Percentiles rank a stretch among this genome's conserved stretches.
Conservation (phyloP, 2,113 vertebrate species). For the Camarhynchus parvulus region DNA sequence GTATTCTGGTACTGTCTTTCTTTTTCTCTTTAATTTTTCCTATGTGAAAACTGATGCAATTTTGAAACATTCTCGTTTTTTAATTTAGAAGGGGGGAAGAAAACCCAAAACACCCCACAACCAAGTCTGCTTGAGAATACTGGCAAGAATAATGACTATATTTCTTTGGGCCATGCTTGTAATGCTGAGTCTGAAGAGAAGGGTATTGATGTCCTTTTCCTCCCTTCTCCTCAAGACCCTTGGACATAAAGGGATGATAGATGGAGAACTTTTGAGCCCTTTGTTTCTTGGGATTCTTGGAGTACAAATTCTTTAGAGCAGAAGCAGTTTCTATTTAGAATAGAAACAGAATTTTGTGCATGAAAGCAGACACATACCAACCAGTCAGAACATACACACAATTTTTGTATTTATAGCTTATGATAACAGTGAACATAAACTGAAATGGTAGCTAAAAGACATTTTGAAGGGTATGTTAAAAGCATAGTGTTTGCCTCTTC, state of each 20-base stretch:
- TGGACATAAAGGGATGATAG: background rate
- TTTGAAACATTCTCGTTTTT: background rate
- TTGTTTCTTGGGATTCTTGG: background rate
- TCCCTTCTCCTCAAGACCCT: background rate
- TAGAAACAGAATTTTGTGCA: background rate
- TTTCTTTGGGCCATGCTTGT: background rate
- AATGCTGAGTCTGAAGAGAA: background rate
- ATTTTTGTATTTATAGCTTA: slow-evolving; percentile 37
- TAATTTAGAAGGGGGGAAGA: background rate
- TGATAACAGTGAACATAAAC: slow-evolving; percentile 3
- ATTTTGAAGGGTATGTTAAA: slow-evolving; percentile 13
- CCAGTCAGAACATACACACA: background rate
- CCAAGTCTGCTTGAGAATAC: background rate
- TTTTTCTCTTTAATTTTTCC: background rate
- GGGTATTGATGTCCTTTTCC: background rate
- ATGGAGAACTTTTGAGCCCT: background rate
- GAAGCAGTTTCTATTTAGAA: slow-evolving; percentile 30
- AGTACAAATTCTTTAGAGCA: slow-evolving; percentile 18
- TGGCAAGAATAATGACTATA: background rate
- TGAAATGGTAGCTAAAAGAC: background rate
- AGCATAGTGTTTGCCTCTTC: background rate
- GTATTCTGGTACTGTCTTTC: background rate
- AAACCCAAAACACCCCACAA: background rate
- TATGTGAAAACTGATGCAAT: background rate
- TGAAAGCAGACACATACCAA: slow-evolving; percentile 13